Evolutionary conservation across 2,797 vertebrate species (phyloP).

Genomic region (Enteromius thamalakanensis): DNA sequence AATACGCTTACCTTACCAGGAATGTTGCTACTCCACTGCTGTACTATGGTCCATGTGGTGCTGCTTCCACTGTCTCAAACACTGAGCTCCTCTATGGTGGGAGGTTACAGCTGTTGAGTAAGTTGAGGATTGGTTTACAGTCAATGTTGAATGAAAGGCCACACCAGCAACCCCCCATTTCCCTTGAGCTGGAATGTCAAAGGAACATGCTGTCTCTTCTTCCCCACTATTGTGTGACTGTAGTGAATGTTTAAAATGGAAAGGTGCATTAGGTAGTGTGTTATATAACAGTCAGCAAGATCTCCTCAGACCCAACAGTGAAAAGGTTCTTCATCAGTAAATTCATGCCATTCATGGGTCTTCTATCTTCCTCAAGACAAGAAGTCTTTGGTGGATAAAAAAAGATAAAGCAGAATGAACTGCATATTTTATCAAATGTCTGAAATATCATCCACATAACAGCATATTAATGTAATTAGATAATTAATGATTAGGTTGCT

Average conservation of each 20-base stretch:
- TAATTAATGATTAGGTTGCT: not conserved
- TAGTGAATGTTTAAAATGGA: conserved; percentile 1
- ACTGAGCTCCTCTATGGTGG: conserved; percentile 42
- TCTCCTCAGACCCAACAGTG: not conserved
- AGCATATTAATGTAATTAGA: not conserved
- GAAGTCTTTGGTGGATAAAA: not conserved
- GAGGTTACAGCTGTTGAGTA: conserved; percentile 57
- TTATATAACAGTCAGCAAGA: conserved; percentile 21
- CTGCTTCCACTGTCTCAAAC: conserved; percentile 26
- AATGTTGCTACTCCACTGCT: conserved; percentile 2
- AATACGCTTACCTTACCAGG: conserved; percentile 50
- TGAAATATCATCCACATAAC: not conserved
- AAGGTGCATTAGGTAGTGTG: conserved; percentile 18
- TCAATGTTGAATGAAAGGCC: conserved; percentile 48
- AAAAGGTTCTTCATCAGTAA: not conserved
- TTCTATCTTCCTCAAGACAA: not conserved
- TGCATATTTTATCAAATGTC: not conserved
- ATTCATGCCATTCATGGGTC: not conserved
- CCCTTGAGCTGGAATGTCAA: conserved; percentile 20
- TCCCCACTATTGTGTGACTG: not conserved
- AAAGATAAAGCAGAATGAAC: not conserved
- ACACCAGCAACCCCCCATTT: conserved; percentile 21
- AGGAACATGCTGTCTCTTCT: conserved; percentile 9
- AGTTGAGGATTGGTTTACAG: conserved; percentile 57
- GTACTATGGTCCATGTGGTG: conserved; percentile 41